Percentiles rank a stretch among this genome's conserved stretches.
Conservation (phyloP, 2,113 vertebrate genomes). For the Hyla sarda region DNA sequence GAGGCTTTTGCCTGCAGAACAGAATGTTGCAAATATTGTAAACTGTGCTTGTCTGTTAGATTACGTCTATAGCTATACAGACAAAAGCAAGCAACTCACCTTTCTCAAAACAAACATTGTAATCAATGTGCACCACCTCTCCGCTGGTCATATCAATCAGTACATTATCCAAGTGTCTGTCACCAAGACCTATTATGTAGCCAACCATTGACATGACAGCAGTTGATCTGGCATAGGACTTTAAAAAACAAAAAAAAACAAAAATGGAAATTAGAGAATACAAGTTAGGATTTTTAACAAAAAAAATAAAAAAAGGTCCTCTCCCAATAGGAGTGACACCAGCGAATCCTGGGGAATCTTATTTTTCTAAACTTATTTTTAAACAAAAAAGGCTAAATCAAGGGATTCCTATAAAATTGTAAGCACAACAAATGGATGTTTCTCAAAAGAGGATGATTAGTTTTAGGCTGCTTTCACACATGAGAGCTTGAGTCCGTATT, state of each 20-base stretch:
- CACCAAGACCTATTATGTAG: conserved; percentile 97
- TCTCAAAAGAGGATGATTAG: too few species aligned
- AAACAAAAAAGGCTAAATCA: too few species aligned
- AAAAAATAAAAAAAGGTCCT: too few species aligned
- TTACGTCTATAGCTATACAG: neutral
- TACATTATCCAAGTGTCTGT: conserved; percentile 97
- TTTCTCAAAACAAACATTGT: conserved; percentile 99
- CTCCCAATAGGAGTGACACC: too few species aligned
- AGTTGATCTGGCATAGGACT: conserved; percentile 96
- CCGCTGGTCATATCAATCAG: conserved; percentile 99
- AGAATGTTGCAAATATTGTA: conserved; percentile 49
- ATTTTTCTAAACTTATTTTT: neutral
- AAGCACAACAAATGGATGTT: too few species aligned
- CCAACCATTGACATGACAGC: conserved; percentile 99
- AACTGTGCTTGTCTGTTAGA: neutral
- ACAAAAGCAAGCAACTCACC: conserved; percentile 70
- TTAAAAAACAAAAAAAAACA: conserved; percentile 56
- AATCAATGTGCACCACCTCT: conserved; percentile 99
- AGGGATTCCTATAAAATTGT: too few species aligned
- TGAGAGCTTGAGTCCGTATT: too few species aligned
- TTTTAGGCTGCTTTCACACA: too few species aligned
- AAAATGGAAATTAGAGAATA: neutral
- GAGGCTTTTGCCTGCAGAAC: conserved; percentile 89
- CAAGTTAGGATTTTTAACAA: neutral
- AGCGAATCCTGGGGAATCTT: too few species aligned